Conservation (phyloP, 1,140 invertebrate species). For the Drosophila nannoptera region DNA sequence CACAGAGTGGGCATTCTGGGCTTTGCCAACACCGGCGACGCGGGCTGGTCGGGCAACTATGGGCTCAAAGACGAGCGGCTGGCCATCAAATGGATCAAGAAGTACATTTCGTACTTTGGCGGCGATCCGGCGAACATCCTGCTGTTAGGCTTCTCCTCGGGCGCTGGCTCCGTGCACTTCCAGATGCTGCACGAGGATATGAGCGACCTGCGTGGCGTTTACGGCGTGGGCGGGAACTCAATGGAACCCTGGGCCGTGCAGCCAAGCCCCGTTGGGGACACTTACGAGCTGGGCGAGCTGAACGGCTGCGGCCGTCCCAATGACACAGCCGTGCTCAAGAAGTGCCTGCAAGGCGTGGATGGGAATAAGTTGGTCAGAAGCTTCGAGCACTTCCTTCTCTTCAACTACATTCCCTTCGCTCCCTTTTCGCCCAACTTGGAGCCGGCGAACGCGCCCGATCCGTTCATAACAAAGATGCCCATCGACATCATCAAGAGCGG, state of each 20-base stretch:
- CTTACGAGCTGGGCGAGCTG: slow-evolving; percentile 80
- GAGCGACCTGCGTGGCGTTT: neutral
- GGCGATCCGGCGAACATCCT: slow-evolving; percentile 81
- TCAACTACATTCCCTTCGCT: slow-evolving; percentile 81
- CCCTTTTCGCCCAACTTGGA: slow-evolving; percentile 83
- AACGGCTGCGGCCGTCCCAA: slow-evolving; percentile 39
- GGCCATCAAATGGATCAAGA: slow-evolving; percentile 22
- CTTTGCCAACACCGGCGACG: slow-evolving; percentile 68
- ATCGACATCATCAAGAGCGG: slow-evolving; percentile 78
- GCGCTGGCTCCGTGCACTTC: slow-evolving; percentile 82
- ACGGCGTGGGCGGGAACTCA: neutral
- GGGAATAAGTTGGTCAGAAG: slow-evolving; percentile 56
- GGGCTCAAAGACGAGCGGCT: slow-evolving; percentile 28
- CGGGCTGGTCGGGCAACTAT: slow-evolving; percentile 7
- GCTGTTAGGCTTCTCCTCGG: slow-evolving; percentile 81
- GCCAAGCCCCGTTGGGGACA: slow-evolving; percentile 80
- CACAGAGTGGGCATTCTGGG: slow-evolving; percentile 83
- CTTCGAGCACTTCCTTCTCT: slow-evolving; percentile 56
- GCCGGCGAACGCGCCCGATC: slow-evolving; percentile 31
- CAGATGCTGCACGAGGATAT: slow-evolving; percentile 80
- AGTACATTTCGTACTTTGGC: slow-evolving; percentile 78
- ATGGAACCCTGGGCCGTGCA: neutral
- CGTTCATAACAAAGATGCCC: slow-evolving; percentile 80
- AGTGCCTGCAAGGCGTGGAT: slow-evolving; percentile 81
- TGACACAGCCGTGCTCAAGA: slow-evolving; percentile 79